A percentile compares a stretch with the other conserved stretches of the same genome.
Conservation (phyloP, 2,888 invertebrate genomes). For the Pollenia amentaria region DNA sequence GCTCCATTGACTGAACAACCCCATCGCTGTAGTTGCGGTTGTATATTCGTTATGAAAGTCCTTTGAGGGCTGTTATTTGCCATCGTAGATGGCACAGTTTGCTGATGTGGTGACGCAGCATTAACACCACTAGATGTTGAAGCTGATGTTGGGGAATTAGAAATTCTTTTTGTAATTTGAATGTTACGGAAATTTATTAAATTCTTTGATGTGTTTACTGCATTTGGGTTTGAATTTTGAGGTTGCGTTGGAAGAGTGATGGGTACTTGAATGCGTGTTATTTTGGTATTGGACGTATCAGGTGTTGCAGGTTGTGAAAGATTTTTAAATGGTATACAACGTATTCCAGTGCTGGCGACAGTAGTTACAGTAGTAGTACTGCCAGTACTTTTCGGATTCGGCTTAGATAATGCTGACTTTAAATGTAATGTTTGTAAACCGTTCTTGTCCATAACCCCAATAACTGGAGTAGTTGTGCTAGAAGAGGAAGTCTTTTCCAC, state of each 20-base stretch:
- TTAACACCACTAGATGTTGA: background rate
- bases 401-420: constrained; percentile 46
- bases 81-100: constrained; percentile 27
- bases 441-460: constrained; percentile 68
- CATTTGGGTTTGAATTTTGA: constrained; percentile 12
- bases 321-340: constrained; percentile 73
- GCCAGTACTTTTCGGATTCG: constrained; percentile 24
- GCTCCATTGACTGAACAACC: constrained; percentile 61
- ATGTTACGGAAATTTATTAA: constrained; percentile 62
- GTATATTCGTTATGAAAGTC: constrained; percentile 54
- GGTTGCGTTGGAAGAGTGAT: constrained; percentile 24
- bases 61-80: constrained; percentile 56
- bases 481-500: background rate
- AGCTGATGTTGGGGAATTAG: constrained; percentile 19
- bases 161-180: constrained; percentile 62
- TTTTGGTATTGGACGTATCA: constrained; percentile 48
- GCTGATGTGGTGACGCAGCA: constrained; percentile 21
- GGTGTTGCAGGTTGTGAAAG: constrained; percentile 53
- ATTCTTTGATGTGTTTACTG: constrained; percentile 23
- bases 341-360: constrained; percentile 54
- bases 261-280: constrained; percentile 63
- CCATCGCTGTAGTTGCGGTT: constrained; percentile 66
- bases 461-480: constrained; percentile 47
- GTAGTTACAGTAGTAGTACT: constrained; percentile 1
- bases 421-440: constrained; percentile 65